phyloP scores from a whole-genome alignment of 2,113 vertebrate species.

The Cercocebus atys region DNA sequence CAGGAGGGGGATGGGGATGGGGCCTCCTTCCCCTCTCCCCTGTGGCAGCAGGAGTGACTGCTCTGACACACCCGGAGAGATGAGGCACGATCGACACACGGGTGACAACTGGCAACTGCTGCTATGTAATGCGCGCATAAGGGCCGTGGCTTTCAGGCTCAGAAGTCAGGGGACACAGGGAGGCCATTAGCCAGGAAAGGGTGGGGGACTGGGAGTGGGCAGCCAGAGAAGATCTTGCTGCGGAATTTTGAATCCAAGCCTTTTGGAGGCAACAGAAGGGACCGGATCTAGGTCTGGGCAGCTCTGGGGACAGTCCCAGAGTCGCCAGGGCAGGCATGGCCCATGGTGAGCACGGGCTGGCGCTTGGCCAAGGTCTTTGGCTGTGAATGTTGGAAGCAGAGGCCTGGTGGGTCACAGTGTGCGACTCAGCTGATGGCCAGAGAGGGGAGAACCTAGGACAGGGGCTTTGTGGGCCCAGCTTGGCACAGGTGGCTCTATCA shows the following conservation, averaged over 20 bases:
- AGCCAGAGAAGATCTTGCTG: neutral
- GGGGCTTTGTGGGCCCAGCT: neutral
- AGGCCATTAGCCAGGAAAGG: fast-evolving
- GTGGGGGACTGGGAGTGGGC: too few species aligned
- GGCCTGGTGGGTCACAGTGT: neutral
- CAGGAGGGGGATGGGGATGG: constrained; percentile 18
- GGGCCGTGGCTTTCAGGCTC: neutral
- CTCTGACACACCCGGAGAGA: neutral
- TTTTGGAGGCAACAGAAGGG: neutral
- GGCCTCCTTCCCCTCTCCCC: neutral
- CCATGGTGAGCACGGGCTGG: fast-evolving
- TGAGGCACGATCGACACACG: neutral
- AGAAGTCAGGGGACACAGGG: fast-evolving
- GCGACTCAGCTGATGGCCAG: too few species aligned
- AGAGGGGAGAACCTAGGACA: neutral
- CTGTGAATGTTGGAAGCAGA: neutral
- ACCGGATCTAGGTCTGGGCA: neutral
- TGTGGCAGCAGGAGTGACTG: neutral
- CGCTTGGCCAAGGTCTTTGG: too few species aligned
- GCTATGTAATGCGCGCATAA: neutral
- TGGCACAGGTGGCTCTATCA: fast-evolving
- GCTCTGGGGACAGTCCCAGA: neutral
- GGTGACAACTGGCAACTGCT: neutral
- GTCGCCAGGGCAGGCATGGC: fast-evolving
- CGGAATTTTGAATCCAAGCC: neutral